phyloP scores from a whole-genome alignment of 2,797 vertebrate species.

The Phalloptychus januarius region DNA sequence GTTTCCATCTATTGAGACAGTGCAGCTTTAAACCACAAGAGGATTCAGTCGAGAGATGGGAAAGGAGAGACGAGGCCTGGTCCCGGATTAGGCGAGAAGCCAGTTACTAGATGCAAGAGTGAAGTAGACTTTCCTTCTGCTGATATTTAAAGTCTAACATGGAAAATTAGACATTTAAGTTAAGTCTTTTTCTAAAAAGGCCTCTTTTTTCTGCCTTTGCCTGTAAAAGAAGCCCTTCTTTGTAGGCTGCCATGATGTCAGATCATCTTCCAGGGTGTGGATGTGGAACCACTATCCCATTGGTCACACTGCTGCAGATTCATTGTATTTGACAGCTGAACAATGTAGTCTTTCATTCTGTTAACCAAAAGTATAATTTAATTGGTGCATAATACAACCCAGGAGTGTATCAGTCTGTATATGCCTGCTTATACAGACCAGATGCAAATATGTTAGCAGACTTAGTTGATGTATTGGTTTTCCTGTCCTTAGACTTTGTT shows the following conservation, averaged over 20 bases:
- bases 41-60: constrained; percentile 66
- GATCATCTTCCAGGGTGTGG: constrained; percentile 65
- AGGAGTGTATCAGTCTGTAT: background rate
- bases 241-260: constrained; percentile 7
- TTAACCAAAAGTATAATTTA: constrained; percentile 58
- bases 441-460: constrained; percentile 1
- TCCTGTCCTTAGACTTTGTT: background rate
- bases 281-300: constrained; percentile 51
- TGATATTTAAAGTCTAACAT: background rate
- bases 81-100: constrained; percentile 59
- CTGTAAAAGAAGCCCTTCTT: constrained; percentile 1
- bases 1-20: constrained; percentile 75
- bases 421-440: background rate
- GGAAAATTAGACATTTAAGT: background rate
- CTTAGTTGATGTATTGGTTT: background rate
- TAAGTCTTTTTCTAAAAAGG: background rate
- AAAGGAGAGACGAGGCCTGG: constrained; percentile 53
- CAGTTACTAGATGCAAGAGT: constrained; percentile 66
- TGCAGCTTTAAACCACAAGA: constrained; percentile 67
- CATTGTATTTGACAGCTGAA: constrained; percentile 43
- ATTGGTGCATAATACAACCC: constrained; percentile 51
- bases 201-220: background rate
- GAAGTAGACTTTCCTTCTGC: constrained; percentile 59
- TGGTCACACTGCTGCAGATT: constrained; percentile 48
- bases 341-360: constrained; percentile 64